Conservation (phyloP, 2,888 invertebrate genomes). For the Schrankia costaestrigalis region DNA sequence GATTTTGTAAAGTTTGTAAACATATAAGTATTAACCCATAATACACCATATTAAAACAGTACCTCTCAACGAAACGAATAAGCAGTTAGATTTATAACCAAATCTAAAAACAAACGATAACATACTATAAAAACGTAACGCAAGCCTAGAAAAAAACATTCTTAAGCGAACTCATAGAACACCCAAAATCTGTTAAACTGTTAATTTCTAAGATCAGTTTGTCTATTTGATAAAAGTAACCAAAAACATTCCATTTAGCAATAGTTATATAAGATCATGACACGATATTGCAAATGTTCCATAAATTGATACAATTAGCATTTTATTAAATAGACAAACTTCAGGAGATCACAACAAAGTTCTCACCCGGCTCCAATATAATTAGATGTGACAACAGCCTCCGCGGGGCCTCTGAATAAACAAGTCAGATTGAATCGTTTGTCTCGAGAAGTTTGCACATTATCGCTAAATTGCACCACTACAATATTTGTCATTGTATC, state of each 20-base stretch:
- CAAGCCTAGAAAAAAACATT: slow-evolving; percentile 19
- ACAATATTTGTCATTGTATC: slow-evolving; percentile 97
- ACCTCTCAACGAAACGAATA: slow-evolving; percentile 28
- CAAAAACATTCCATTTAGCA: slow-evolving; percentile 1
- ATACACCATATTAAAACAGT: slow-evolving; percentile 36
- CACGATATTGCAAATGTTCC: background rate
- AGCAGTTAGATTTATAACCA: slow-evolving; percentile 33
- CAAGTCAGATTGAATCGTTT: slow-evolving; percentile 96
- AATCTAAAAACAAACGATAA: slow-evolving; percentile 30
- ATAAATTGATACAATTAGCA: background rate
- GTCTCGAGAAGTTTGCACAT: slow-evolving; percentile 94
- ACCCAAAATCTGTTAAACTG: slow-evolving; percentile 28
- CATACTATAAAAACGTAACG: slow-evolving; percentile 18
- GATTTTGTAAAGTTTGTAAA: background rate
- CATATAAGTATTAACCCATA: slow-evolving; percentile 32
- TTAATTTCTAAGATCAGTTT: slow-evolving; percentile 18
- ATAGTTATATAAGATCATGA: background rate
- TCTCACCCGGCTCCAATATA: slow-evolving; percentile 94
- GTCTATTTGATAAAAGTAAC: slow-evolving; percentile 17
- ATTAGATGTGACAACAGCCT: slow-evolving; percentile 95
- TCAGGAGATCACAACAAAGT: slow-evolving; percentile 11
- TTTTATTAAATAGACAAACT: slow-evolving; percentile 39
- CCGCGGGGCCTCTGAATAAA: slow-evolving; percentile 93
- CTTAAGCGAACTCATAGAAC: slow-evolving; percentile 28
- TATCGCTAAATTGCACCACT: slow-evolving; percentile 95